Base-by-base conservation (phyloP, 2,888 invertebrate species). In the Tridacna gigas region DNA sequence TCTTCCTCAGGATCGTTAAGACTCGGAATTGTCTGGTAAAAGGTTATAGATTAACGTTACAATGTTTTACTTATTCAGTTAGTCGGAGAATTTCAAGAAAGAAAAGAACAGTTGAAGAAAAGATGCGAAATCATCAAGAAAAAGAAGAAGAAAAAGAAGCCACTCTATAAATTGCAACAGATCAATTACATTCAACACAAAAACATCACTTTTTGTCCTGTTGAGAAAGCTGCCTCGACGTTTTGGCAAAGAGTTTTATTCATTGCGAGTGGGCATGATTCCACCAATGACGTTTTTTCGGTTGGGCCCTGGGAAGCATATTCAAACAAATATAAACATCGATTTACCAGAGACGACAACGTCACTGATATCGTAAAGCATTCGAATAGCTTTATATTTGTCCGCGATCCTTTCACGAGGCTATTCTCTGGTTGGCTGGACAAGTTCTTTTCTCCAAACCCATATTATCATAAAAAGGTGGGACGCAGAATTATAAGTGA, bases 361-460 rank as follows among this genome's bases (percentile, higher is more conserved):
- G 26, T 7, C 26, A 26, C 28, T 28, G 25, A 66, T 66, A 66
- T 26, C 18, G 25, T 28, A 26, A 11, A 9, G 4, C 66, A 66
- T 22, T 78, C 80, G 0, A 48, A 25, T 0, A 71, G 66, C 37
- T 82, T 89, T 51, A 65, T 88, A 37, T 86, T 89, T 75, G 88
- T 87, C 1, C 22, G 90, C 65, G 84, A 90, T 67, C 90, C 90
- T 0, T 90, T 81, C 56, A 74, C 84, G 22, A 71, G 90, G 18
- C 56, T 89, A 13, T 88, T 88, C 47, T 90, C 90, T 0, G 89
- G 86, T 7, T 90, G 89, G 79, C 79, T 90, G 13, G 90, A 90
- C 61, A 90, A 90, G 77, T 73, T 90, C 0, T 90, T 86, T 63
- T 79, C 82, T 12, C 83, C 88, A 5, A 89, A 90, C 77, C 77